Evolutionary conservation across 2,888 invertebrate species (phyloP).

Genomic region (Tupiocoris notatus): DNA sequence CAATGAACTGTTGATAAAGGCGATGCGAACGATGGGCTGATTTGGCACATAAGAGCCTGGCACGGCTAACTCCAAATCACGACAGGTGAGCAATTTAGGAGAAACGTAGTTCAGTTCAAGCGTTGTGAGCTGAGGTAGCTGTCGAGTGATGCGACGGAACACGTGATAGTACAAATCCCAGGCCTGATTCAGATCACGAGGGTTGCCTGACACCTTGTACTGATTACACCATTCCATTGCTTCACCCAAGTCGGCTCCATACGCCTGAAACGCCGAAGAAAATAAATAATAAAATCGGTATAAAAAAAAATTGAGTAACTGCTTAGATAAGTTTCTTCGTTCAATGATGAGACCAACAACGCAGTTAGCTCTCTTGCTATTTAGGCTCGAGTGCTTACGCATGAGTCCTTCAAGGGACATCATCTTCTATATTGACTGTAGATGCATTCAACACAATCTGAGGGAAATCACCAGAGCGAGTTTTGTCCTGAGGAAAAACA

Average conservation of each 20-base stretch:
- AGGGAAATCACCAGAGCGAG: too few relatives aligned
- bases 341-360: too few relatives aligned
- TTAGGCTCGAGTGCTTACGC: too few relatives aligned
- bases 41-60: conserved; percentile 97
- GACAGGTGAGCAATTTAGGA: conserved; percentile 82
- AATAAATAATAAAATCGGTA: background rate
- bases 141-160: conserved; percentile 92
- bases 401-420: too few relatives aligned
- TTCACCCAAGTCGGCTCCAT: conserved; percentile 89
- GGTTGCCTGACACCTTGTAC: conserved; percentile 78
- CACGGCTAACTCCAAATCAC: conserved; percentile 92
- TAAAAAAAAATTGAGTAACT: background rate
- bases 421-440: too few relatives aligned
- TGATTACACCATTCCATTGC: conserved; percentile 95
- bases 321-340: background rate
- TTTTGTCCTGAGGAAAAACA: too few relatives aligned
- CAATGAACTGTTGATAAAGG: conserved; percentile 84
- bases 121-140: conserved; percentile 86
- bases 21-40: conserved; percentile 82
- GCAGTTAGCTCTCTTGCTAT: too few relatives aligned
- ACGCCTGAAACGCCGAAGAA: conserved; percentile 62
- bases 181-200: conserved; percentile 93
- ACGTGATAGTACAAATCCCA: conserved; percentile 99
- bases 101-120: conserved; percentile 94
- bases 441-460: too few relatives aligned